Evolutionary conservation across 2,888 invertebrate species (phyloP).

Genomic region (Leucozona laternaria): DNA sequence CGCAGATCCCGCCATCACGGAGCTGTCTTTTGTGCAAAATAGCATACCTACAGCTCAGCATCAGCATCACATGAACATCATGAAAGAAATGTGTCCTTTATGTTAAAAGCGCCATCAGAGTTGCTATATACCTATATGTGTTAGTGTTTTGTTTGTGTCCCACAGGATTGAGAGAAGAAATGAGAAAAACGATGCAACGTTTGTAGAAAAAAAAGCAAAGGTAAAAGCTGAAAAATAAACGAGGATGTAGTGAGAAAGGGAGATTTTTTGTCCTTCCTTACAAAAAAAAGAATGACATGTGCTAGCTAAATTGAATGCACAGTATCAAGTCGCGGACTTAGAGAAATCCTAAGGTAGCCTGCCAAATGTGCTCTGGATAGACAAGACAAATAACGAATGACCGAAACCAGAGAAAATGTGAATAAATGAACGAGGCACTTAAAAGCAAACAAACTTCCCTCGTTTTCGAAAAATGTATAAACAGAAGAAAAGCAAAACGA

Average conservation of each 20-base stretch:
- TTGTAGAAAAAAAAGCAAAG: slow-evolving; percentile 11
- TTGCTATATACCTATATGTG: slow-evolving; percentile 11
- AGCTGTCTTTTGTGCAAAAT: slow-evolving; percentile 69
- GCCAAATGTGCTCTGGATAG: slow-evolving; percentile 20
- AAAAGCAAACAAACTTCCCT: slow-evolving; percentile 68
- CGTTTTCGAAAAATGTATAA: slow-evolving; percentile 44
- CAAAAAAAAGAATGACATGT: slow-evolving; percentile 57
- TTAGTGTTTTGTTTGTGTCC: slow-evolving; percentile 60
- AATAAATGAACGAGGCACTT: slow-evolving; percentile 74
- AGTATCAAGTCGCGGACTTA: slow-evolving; percentile 60
- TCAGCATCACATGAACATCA: slow-evolving; percentile 63
- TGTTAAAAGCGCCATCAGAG: slow-evolving; percentile 25
- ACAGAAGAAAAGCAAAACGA: background rate
- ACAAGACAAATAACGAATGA: slow-evolving; percentile 72
- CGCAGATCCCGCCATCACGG: slow-evolving; percentile 30
- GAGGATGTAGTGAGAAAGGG: too few species aligned
- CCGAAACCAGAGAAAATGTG: slow-evolving; percentile 68
- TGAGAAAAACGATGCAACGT: slow-evolving; percentile 41
- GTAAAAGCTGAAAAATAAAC: slow-evolving; percentile 22
- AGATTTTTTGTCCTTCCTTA: background rate
- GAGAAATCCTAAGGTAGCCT: slow-evolving; percentile 8
- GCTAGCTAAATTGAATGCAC: slow-evolving; percentile 73
- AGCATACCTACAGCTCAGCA: slow-evolving; percentile 48
- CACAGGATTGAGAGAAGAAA: slow-evolving; percentile 61
- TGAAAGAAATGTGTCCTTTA: slow-evolving; percentile 54